Base-by-base conservation (phyloP, 2,113 vertebrate genomes). In the Indri indri region DNA sequence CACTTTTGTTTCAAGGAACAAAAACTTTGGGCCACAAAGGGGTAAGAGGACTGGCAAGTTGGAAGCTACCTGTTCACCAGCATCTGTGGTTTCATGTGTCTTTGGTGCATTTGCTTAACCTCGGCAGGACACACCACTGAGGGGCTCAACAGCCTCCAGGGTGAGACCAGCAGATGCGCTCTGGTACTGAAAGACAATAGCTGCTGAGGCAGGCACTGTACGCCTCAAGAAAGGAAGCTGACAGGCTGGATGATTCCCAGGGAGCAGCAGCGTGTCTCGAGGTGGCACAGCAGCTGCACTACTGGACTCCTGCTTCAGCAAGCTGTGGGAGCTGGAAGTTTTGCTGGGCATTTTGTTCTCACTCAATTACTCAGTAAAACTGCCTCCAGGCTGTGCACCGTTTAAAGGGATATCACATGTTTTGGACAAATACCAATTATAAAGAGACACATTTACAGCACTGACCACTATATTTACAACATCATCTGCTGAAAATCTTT, bases 401-500 rank as follows among this genome's bases (percentile, higher is more conserved):
- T 68, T 91, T 47, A 95, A 98, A 97, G 88, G 98, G 96, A 95
- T 74, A 92, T 95, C 88, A 73, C 6, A 91, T 84, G 94, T 96
- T 97, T 98, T 97, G 86, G 93, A 98, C 96, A 96, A 97, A 98
- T 93, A 97, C 82, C 96, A 89, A 54, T 97, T 96, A 98, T 63
- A 71, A 88, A 97, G 90, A 98, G 88, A 98, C 80, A 94, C 61
- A 3, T 92, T 85, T 90, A 97, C 83, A 97, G 93, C 97, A 97
- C 22, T 91, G 97, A 97, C 85, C 94, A 80, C 90, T 91, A 22
- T 94, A 97, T 97, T 97, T 98, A 98, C 97, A 98, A 90, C 96
- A 97, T 91, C 45, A 66, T 80, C 97, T 90, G 84, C 94, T 98
- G 25, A 3, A 30, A 95, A 59, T 93, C 82, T 86, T 96, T 34